Conservation (phyloP, 2,113 vertebrate genomes). For the Mirza zaza region DNA sequence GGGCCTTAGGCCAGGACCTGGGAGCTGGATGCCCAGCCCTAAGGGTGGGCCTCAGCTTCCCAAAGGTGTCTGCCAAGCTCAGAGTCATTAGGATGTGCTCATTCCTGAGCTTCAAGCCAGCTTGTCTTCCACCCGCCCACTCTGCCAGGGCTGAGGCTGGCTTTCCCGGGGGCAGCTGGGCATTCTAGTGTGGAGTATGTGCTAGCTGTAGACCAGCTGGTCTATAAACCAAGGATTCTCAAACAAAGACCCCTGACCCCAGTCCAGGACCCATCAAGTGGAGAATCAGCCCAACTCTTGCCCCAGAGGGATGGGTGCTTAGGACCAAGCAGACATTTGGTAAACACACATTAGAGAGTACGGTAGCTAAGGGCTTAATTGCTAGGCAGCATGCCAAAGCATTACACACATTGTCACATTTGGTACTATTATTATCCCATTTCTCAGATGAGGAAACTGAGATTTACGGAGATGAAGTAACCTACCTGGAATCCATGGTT, state of each 20-base stretch:
- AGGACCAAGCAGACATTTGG: neutral
- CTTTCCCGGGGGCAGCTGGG: neutral
- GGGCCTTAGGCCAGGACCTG: neutral
- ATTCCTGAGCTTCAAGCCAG: neutral
- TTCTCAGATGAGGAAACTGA: constrained; percentile 1
- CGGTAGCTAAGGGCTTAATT: neutral
- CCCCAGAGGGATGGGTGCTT: neutral
- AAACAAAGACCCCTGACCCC: neutral
- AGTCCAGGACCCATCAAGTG: neutral
- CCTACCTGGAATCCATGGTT: neutral
- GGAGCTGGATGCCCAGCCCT: neutral
- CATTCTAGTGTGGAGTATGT: neutral
- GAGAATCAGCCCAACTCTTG: neutral
- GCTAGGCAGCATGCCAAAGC: neutral
- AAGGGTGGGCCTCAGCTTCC: neutral
- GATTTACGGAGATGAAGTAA: neutral
- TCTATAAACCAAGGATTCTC: neutral
- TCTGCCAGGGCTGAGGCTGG: neutral
- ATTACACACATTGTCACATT: neutral
- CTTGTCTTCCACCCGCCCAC: neutral
- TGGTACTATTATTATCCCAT: neutral
- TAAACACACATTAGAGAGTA: neutral
- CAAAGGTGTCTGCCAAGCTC: neutral
- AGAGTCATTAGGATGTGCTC: neutral
- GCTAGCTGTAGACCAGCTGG: too few relatives aligned